These are phyloP conservation scores for Stichopus horrens DNA, from an alignment of 53 echinoderm and acorn worm species.

Conservation along the genomic window DNA sequence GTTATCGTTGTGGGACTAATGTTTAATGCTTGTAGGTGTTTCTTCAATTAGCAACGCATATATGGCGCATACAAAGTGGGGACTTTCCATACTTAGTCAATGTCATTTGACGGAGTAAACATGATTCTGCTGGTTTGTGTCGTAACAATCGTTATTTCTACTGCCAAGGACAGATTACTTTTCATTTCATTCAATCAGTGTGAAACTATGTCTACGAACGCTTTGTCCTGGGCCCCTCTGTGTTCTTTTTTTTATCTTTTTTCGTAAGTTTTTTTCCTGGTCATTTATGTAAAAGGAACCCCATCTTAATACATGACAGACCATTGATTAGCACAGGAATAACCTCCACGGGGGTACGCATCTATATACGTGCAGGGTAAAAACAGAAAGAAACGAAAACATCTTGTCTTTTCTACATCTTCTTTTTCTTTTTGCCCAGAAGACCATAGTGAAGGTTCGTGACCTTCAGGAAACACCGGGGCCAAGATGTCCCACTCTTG, in stretches of 20 bases:
- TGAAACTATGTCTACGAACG: not conserved
- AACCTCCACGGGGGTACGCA: not conserved
- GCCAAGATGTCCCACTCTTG: not conserved
- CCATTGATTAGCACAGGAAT: conserved; percentile 30
- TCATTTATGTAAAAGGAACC: not conserved
- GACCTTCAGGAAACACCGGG: not conserved
- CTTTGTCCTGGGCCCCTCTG: not conserved
- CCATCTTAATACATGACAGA: conserved; percentile 1
- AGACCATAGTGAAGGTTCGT: not conserved
- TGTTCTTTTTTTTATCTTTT: not conserved
- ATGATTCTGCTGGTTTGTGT: too few species aligned
- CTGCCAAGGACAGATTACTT: not conserved
- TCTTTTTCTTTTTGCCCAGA: too few species aligned
- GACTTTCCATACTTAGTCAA: too few species aligned
- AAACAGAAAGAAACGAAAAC: not conserved
- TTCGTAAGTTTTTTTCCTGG: not conserved
- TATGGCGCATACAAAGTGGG: too few species aligned
- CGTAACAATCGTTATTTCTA: not conserved
- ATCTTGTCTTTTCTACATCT: not conserved
- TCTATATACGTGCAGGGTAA: not conserved
- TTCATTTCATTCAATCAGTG: not conserved
- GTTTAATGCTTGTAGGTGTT: too few species aligned
- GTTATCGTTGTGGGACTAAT: too few species aligned
- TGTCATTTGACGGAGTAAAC: too few species aligned
- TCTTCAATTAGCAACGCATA: too few species aligned